Base-by-base conservation (phyloP, 2,113 vertebrate species). In the Prunella himalayana region DNA sequence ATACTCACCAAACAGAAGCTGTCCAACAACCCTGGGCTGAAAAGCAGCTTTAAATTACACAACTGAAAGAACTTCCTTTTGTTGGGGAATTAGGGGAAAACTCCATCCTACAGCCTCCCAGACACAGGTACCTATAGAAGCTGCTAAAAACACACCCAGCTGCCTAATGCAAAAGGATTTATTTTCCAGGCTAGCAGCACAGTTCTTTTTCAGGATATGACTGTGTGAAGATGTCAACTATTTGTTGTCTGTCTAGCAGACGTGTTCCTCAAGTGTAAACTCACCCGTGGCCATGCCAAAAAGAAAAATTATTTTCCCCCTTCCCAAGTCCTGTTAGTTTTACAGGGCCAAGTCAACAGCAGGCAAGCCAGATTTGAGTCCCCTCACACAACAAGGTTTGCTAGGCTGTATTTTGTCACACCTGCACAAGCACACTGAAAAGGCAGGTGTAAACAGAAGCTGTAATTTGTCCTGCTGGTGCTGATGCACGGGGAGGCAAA, bases 381-480 rank as follows among this genome's bases (percentile, higher is more conserved):
- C 37, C 42, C 61, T 57, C 49, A 21, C 56, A 42, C 25, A 66
- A 35, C 25, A 22, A 78, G 54, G 30, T 56, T 49, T 92, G 68
- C 78, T 92, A 80, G 77, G 66, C 82, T 95, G 70, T 87, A 24
- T 95, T 97, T 89, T 86, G 83, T 79, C 63, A 19, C 94, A 95
- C 84, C 94, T 95, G 91, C 78, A 91, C 65, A 92, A 41, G 57
- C n/a, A n/a, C 65, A 64, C 60, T 61, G 86, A 59, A 92, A 59
- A 94, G 59, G 75, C 78, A 88, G 92, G 92, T 93, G 85, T 47
- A 89, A 92, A 60, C 61, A 90, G 87, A 92, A 92, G 95, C 63
- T 95, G 60, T 84, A 85, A 92, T 94, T 95, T 95, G 66, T 92
- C 89, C 90, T 93, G 84, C 95, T 96, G 87, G 27, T 94, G 73